Percentiles rank a stretch among this genome's conserved stretches.
phyloP scores from a whole-genome alignment of 2,113 vertebrate genomes.

The Phylloscopus trochiloides region DNA sequence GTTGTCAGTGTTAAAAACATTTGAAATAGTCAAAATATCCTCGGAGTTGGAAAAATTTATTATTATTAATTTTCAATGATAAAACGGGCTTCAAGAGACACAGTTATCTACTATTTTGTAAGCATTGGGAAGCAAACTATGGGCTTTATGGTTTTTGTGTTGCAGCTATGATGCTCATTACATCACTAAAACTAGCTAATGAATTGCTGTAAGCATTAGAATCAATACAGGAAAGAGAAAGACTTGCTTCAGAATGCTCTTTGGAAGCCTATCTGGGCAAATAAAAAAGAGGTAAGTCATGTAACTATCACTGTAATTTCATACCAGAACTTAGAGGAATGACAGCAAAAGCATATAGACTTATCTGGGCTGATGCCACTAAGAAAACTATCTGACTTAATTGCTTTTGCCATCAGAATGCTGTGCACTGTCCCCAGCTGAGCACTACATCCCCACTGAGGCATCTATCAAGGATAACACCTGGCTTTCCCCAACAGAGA shows the following conservation, averaged over 20 bases:
- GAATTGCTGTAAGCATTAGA: not conserved
- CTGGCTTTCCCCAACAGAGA: not conserved
- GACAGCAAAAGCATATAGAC: not conserved
- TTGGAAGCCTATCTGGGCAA: not conserved
- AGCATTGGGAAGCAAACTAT: not conserved
- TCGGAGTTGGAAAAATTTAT: not conserved
- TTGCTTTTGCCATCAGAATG: not conserved
- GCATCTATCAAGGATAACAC: not conserved
- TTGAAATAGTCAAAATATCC: not conserved
- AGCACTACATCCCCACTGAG: not conserved
- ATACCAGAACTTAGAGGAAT: not conserved
- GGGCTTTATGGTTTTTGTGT: not conserved
- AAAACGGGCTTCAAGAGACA: not conserved
- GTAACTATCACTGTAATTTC: not conserved
- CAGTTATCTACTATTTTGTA: not conserved
- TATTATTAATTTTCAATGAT: not conserved
- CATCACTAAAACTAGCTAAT: not conserved
- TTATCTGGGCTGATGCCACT: not conserved
- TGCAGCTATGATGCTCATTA: not conserved
- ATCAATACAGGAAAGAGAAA: not conserved
- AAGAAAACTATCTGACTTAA: not conserved
- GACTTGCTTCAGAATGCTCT: not conserved
- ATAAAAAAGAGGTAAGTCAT: not conserved
- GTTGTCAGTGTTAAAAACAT: not conserved
- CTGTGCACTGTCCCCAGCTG: not conserved